phyloP scores from a whole-genome alignment of 2,888 invertebrate species.

The Escarpia spicata region DNA sequence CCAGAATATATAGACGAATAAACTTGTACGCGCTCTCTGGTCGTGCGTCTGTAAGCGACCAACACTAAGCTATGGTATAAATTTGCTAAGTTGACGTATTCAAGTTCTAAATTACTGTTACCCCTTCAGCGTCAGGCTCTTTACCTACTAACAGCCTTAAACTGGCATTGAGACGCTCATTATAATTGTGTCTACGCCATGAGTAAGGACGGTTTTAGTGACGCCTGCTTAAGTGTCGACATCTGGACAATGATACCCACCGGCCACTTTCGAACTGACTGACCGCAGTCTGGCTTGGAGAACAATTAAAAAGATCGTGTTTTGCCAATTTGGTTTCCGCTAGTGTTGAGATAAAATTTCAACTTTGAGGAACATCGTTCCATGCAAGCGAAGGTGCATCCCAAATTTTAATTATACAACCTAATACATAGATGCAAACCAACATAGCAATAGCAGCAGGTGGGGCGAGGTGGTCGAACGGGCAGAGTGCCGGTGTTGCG shows the following conservation, averaged over 20 bases:
- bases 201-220: slow-evolving; percentile 9
- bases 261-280: background rate
- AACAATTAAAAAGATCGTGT: background rate
- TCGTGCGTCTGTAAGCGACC: background rate
- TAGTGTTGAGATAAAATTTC: background rate
- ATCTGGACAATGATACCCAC: slow-evolving; percentile 9
- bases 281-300: slow-evolving; percentile 14
- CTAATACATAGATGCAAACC: too few species aligned
- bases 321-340: background rate
- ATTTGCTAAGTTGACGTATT: slow-evolving; percentile 23
- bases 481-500: too few species aligned
- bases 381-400: background rate
- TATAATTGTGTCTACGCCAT: background rate
- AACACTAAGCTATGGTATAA: slow-evolving; percentile 19
- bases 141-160: slow-evolving; percentile 24
- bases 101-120: slow-evolving; percentile 20
- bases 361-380: background rate
- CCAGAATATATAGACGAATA: background rate
- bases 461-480: too few species aligned
- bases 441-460: too few species aligned
- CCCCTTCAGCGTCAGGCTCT: slow-evolving; percentile 20
- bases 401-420: too few species aligned
- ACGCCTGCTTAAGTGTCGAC: slow-evolving; percentile 24
- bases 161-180: slow-evolving; percentile 8
- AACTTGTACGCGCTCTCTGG: background rate